Percentiles rank a stretch among this genome's conserved stretches.
Conservation (phyloP, 2,888 invertebrate genomes). For the Scrobipalpa atriplicella region DNA sequence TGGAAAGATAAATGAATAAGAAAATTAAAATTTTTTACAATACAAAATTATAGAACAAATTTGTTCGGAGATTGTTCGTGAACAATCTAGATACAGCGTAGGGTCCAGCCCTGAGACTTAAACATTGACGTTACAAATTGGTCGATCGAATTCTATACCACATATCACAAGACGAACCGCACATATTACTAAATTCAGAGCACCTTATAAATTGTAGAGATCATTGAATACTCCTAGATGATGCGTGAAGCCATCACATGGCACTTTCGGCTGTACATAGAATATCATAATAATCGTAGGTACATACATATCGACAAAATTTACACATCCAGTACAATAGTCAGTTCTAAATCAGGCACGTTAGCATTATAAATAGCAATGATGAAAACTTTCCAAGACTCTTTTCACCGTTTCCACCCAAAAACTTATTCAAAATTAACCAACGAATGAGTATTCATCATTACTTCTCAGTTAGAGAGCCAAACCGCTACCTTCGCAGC, state of each 20-base stretch:
- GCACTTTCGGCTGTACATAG: constrained; percentile 69
- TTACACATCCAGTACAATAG: constrained; percentile 62
- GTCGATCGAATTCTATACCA: constrained; percentile 72
- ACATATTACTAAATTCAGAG: constrained; percentile 79
- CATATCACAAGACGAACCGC: constrained; percentile 76
- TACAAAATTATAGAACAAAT: no score
- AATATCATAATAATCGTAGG: constrained; percentile 70
- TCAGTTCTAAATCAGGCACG: constrained; percentile 60
- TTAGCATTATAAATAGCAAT: constrained; percentile 49
- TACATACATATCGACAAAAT: constrained; percentile 73
- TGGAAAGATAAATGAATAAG: constrained; percentile 63
- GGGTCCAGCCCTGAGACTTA: constrained; percentile 70
- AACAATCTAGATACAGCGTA: constrained; percentile 39
- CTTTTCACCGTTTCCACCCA: not conserved
- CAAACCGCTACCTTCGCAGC: constrained; percentile 44
- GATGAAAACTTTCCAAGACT: constrained; percentile 18
- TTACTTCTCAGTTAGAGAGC: constrained; percentile 63
- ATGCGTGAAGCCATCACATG: constrained; percentile 73
- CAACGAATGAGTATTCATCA: constrained; percentile 63
- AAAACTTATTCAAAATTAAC: constrained; percentile 4
- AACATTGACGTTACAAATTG: constrained; percentile 68
- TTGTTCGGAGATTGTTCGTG: no score
- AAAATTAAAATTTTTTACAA: constrained; percentile 76
- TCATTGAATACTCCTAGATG: constrained; percentile 73
- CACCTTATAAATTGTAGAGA: constrained; percentile 84